Percentiles rank a stretch among this genome's conserved stretches.
Evolutionary conservation across 2,797 vertebrate species (phyloP).

Genomic region (Scarus forsteni): DNA sequence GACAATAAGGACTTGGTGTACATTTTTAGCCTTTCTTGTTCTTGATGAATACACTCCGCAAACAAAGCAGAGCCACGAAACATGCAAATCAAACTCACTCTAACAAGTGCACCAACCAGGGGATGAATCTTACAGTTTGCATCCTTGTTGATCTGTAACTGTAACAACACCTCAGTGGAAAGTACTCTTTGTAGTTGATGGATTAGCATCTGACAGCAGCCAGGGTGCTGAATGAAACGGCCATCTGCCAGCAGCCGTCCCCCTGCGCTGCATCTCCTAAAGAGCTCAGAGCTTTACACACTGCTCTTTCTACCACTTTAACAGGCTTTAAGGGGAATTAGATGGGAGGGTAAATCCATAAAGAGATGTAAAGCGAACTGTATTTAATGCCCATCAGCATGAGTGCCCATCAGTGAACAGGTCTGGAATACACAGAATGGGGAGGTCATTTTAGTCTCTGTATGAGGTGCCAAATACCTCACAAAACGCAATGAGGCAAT

Average conservation of each 20-base stretch:
- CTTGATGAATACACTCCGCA: too few relatives aligned
- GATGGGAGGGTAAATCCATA: constrained; percentile 66
- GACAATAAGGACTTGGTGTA: too few relatives aligned
- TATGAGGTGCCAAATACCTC: background rate
- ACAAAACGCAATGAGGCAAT: constrained; percentile 6
- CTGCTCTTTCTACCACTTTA: constrained; percentile 51
- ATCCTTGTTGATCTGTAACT: constrained; percentile 20
- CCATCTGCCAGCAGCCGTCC: constrained; percentile 69
- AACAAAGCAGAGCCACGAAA: too few relatives aligned
- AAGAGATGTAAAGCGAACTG: constrained; percentile 46
- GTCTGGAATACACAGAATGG: constrained; percentile 9
- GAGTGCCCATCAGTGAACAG: constrained; percentile 33
- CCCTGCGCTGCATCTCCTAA: constrained; percentile 37
- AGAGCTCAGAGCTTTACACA: constrained; percentile 57
- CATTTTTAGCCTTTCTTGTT: too few relatives aligned
- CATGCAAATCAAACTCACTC: constrained; percentile 9
- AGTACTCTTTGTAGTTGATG: constrained; percentile 41
- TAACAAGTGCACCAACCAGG: constrained; percentile 43
- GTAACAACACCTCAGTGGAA: constrained; percentile 26
- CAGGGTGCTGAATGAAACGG: constrained; percentile 39
- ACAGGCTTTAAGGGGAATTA: constrained; percentile 68
- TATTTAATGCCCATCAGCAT: constrained; percentile 36
- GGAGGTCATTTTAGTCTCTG: constrained; percentile 5
- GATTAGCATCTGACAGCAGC: constrained; percentile 61
- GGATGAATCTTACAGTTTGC: constrained; percentile 31